Percentiles rank a stretch among this genome's conserved stretches.
These are phyloP conservation scores for Sternarchorhynchus goeldii DNA, from an alignment of 2,797 vertebrate genomes.

Conservation along the genomic window DNA sequence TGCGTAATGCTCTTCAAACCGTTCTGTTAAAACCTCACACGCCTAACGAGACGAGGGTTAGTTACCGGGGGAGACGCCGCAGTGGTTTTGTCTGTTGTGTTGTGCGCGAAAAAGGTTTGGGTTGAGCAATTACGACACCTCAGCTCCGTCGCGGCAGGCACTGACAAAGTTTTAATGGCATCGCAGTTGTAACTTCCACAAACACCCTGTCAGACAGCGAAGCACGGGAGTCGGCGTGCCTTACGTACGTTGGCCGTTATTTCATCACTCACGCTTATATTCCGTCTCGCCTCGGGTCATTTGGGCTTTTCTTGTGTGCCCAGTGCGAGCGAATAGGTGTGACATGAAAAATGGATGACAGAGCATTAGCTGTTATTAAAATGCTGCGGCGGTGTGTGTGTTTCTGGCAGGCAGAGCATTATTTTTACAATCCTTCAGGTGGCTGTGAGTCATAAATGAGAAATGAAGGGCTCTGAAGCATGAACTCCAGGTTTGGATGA, in stretches of 20 bases:
- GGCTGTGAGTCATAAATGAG: conserved; percentile 55
- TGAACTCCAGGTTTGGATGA: conserved; percentile 34
- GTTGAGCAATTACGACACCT: conserved; percentile 62
- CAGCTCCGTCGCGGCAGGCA: conserved; percentile 54
- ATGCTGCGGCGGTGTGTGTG: conserved; percentile 42
- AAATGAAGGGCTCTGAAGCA: conserved; percentile 46
- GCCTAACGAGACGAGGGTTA: background rate
- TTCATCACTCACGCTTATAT: conserved; percentile 76
- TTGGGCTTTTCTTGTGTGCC: conserved; percentile 32
- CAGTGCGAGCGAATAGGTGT: conserved; percentile 32
- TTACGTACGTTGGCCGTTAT: conserved; percentile 74
- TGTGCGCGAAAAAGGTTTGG: conserved; percentile 22
- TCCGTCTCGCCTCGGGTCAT: conserved; percentile 65
- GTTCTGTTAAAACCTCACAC: background rate
- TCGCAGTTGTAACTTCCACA: conserved; percentile 58
- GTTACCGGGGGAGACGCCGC: background rate
- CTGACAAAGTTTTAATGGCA: conserved; percentile 68
- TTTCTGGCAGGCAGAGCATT: conserved; percentile 23
- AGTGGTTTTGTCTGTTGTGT: background rate
- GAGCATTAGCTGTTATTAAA: conserved; percentile 58
- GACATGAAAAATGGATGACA: conserved; percentile 57
- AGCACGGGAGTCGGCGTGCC: conserved; percentile 37
- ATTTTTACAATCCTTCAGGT: conserved; percentile 52
- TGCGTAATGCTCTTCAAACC: background rate
- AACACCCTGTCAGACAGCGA: conserved; percentile 69